Evolutionary conservation across 2,113 vertebrate species (phyloP).

Genomic region (Edolisoma coerulescens): DNA sequence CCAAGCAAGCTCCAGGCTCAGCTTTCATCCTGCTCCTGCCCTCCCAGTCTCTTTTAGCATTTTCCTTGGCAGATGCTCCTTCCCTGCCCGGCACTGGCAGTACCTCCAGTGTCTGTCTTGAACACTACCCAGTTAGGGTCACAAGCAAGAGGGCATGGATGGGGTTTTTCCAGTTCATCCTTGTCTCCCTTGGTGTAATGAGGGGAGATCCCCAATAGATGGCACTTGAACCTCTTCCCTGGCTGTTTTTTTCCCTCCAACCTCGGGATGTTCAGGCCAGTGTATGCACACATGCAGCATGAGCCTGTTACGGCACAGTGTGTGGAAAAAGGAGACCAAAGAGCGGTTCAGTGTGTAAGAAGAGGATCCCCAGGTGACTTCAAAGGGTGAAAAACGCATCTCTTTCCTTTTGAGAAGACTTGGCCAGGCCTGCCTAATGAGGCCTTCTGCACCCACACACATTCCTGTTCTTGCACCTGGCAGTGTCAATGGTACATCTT

Average conservation of each 20-base stretch:
- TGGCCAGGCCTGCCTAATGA: neutral
- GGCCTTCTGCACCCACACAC: neutral
- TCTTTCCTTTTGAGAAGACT: neutral
- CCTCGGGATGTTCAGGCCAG: neutral
- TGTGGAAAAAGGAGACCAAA: neutral
- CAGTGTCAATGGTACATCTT: neutral
- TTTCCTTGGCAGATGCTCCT: neutral
- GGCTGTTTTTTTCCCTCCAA: neutral
- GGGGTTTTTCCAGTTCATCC: neutral
- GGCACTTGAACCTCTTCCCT: slow-evolving; percentile 14
- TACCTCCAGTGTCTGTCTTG: neutral
- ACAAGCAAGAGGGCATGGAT: neutral
- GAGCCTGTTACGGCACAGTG: neutral
- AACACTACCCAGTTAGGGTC: neutral
- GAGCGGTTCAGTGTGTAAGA: neutral
- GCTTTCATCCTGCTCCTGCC: neutral
- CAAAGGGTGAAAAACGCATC: neutral
- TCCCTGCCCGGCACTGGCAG: neutral
- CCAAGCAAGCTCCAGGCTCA: neutral
- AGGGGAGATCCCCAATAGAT: slow-evolving; percentile 26
- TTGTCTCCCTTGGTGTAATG: neutral
- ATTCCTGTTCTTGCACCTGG: neutral
- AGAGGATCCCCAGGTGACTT: neutral
- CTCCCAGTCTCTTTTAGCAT: neutral
- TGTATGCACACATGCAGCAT: rapidly evolving